Base-by-base conservation (phyloP, 2,888 invertebrate genomes). In the Pandemis heparana region DNA sequence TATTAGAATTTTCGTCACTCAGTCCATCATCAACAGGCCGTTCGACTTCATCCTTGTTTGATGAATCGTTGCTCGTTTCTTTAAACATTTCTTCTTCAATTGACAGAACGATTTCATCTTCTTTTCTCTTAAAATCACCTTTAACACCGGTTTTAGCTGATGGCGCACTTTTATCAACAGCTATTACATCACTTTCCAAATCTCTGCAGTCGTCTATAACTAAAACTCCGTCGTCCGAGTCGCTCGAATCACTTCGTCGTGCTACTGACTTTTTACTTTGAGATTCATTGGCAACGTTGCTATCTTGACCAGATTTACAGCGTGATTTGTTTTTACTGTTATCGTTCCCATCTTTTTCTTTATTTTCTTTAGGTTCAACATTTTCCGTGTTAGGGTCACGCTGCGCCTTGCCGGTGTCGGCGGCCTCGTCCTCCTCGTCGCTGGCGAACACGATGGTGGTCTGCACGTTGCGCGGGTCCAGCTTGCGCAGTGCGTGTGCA, bases 381-480 rank as follows among this genome's bases (percentile, higher is more conserved):
- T 32, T 1, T 32, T 59, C 12, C 10, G 23, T 62, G 18, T 62
- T 41, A 39, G 16, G 8, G 5, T 62, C 12, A 43, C 4, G 43
- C 12, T 43, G 10, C 6, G n/a, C n/a, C 2, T 48, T 23, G 7
- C 12, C 23, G 8, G 23, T 23, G 23, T 48, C 48, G 7, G 14
- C n/a, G 14, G 6, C 0, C 5, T 3, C 39, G 2, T 61, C 39
- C 0, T 46, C 46, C 1, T 72, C 71, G 23, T 67, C 67, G 12
- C 71, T 56, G 2, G 61, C 65, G 14, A 61, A 71, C 16, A 51
- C 0, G 10, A 71, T 51, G n/a, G 56, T 51, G 10, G 71, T 51
- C 41, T 66, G 5, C 10, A 71, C 2, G 8, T 39, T 41, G 4
- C 9, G n/a, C 10, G 51, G 51, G 32, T 71, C 61, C 1, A 71